Conservation (phyloP, 2,797 vertebrate species). For the Pangasius krempfi region DNA sequence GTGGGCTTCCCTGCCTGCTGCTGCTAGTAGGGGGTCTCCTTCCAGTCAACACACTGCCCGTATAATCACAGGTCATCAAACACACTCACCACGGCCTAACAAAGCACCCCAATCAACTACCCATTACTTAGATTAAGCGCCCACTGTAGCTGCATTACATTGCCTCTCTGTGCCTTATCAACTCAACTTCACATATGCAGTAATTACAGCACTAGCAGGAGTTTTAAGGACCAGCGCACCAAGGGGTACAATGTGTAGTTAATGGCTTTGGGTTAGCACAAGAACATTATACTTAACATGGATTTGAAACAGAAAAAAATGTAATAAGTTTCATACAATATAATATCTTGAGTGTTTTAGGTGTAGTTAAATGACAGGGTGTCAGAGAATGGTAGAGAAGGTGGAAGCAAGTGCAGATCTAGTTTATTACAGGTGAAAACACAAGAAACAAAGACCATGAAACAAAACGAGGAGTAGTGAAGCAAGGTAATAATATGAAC, state of each 20-base stretch:
- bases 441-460: neutral
- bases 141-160: slow-evolving; percentile 55
- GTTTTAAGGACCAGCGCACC: slow-evolving; percentile 33
- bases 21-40: slow-evolving; percentile 60
- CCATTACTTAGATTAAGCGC: slow-evolving; percentile 61
- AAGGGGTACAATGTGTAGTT: slow-evolving; percentile 27
- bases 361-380: neutral
- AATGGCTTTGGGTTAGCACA: slow-evolving; percentile 36
- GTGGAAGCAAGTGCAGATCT: neutral
- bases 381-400: neutral
- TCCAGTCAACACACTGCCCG: slow-evolving; percentile 64
- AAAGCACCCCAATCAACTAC: slow-evolving; percentile 61
- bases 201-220: slow-evolving; percentile 61
- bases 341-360: neutral
- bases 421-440: neutral
- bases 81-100: slow-evolving; percentile 55
- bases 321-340: neutral
- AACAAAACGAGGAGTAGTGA: neutral
- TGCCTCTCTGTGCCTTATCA: slow-evolving; percentile 53
- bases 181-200: slow-evolving; percentile 54
- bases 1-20: slow-evolving; percentile 63
- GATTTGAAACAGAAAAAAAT: slow-evolving; percentile 10
- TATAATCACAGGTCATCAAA: slow-evolving; percentile 64
- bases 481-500: neutral
- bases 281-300: slow-evolving; percentile 34